Conservation (phyloP, 2,797 vertebrate species). For the Thaleichthys pacificus region DNA sequence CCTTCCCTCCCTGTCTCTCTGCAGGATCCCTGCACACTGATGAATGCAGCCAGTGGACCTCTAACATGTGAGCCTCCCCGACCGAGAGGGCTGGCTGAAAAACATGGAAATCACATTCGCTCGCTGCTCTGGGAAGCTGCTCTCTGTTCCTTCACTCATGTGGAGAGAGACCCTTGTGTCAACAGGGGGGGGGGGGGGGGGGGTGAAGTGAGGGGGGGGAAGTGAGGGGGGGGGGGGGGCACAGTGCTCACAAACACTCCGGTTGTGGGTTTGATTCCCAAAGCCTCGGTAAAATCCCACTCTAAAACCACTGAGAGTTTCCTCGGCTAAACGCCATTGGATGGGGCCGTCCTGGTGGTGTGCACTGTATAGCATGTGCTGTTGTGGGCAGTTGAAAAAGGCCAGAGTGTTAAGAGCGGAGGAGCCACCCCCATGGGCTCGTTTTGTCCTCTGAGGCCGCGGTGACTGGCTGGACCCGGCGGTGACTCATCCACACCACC, state of each 20-base stretch:
- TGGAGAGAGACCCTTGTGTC: constrained; percentile 12
- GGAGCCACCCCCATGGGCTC: constrained; percentile 27
- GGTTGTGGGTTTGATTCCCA: no score
- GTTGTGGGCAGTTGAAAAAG: constrained; percentile 31
- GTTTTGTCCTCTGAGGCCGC: constrained; percentile 26
- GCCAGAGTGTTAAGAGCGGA: constrained; percentile 15
- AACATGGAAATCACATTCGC: constrained; percentile 52
- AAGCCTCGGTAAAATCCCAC: no score
- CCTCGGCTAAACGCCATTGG: no score
- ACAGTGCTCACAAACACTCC: no score
- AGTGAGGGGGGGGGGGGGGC: no score
- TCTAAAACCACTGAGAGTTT: no score
- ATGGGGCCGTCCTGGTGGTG: not conserved
- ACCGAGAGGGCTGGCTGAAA: constrained; percentile 39
- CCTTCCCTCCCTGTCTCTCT: constrained; percentile 31
- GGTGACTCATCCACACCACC: constrained; percentile 55
- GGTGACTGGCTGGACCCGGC: constrained; percentile 10
- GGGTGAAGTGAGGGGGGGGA: no score
- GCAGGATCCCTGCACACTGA: constrained; percentile 41
- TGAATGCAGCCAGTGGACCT: constrained; percentile 52
- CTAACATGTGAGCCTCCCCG: constrained; percentile 28
- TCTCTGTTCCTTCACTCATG: constrained; percentile 11
- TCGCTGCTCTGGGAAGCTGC: constrained; percentile 23
- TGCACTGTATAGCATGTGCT: not conserved
- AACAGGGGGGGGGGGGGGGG: not conserved